Percentiles rank a stretch among this genome's conserved stretches.
Evolutionary conservation across 2,113 vertebrate genomes (phyloP).

Genomic region (Sorex fumeus): DNA sequence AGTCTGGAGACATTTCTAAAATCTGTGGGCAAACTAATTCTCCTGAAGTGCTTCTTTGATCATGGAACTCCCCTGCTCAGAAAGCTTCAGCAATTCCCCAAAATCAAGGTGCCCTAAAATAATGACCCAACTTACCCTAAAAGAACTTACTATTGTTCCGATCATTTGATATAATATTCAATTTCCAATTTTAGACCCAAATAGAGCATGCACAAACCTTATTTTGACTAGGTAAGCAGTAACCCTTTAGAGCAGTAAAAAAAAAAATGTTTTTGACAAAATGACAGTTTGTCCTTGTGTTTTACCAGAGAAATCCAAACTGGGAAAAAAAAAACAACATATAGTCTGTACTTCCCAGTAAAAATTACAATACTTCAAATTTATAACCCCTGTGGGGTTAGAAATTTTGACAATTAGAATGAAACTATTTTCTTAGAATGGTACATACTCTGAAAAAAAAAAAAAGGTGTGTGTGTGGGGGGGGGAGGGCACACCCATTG

Average conservation of each 20-base stretch:
- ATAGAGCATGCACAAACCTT: neutral
- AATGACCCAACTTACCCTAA: conserved; percentile 32
- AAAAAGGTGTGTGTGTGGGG: no score
- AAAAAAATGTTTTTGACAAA: neutral
- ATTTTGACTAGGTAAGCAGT: conserved; percentile 48
- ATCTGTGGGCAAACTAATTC: neutral
- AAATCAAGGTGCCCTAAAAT: neutral
- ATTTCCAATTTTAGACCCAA: neutral
- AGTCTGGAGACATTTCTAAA: neutral
- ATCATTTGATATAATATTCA: conserved; percentile 29
- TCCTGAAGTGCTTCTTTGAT: conserved; percentile 36
- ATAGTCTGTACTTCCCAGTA: conserved; percentile 23
- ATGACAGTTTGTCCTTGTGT: conserved; percentile 41
- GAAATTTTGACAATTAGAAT: conserved; percentile 59
- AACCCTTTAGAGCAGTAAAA: conserved; percentile 20
- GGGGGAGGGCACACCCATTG: no score
- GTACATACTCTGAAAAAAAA: neutral
- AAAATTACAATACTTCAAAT: conserved; percentile 44
- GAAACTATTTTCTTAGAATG: conserved; percentile 65
- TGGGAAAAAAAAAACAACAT: conserved; percentile 47
- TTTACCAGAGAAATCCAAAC: conserved; percentile 62
- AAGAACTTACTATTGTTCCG: conserved; percentile 27
- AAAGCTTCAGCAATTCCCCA: conserved; percentile 42
- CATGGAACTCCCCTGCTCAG: neutral
- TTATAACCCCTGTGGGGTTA: conserved; percentile 35